Evolutionary conservation across 2,888 invertebrate species (phyloP).

Genomic region (Drosophila hawaiiensis): DNA sequence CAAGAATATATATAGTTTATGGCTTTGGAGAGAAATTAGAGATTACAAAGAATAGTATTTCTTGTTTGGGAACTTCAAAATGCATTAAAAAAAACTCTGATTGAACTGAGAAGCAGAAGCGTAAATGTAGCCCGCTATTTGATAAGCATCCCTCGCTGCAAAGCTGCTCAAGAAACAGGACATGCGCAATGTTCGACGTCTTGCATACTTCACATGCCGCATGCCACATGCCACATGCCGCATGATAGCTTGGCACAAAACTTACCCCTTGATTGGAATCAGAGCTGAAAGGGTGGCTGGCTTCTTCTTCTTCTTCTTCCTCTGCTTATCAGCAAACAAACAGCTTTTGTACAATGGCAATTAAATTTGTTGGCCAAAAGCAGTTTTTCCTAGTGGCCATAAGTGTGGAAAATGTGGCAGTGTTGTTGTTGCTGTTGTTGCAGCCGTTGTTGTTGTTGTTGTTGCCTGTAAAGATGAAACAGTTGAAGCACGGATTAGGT

Average conservation of each 20-base stretch:
- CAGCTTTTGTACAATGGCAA: conserved; percentile 54
- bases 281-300: neutral
- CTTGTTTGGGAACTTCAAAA: too few relatives aligned
- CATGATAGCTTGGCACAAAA: conserved; percentile 20
- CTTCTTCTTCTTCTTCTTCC: conserved; percentile 16
- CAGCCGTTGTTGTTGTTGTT: neutral
- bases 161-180: conserved; percentile 31
- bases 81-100: too few relatives aligned
- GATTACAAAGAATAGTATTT: too few relatives aligned
- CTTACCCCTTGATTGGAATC: conserved; percentile 48
- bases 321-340: conserved; percentile 52
- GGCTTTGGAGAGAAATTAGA: too few relatives aligned
- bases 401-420: conserved; percentile 48
- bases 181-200: conserved; percentile 54
- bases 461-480: conserved; percentile 34
- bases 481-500: conserved; percentile 39
- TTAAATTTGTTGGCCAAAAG: conserved; percentile 57
- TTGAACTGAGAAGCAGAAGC: neutral
- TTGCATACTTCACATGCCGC: conserved; percentile 29
- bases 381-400: conserved; percentile 40
- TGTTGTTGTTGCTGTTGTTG: conserved; percentile 9
- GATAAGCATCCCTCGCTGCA: conserved; percentile 28
- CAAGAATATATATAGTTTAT: too few relatives aligned
- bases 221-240: conserved; percentile 12
- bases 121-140: neutral